Conservation (phyloP, 2,888 invertebrate genomes). For the Agrochola macilenta region DNA sequence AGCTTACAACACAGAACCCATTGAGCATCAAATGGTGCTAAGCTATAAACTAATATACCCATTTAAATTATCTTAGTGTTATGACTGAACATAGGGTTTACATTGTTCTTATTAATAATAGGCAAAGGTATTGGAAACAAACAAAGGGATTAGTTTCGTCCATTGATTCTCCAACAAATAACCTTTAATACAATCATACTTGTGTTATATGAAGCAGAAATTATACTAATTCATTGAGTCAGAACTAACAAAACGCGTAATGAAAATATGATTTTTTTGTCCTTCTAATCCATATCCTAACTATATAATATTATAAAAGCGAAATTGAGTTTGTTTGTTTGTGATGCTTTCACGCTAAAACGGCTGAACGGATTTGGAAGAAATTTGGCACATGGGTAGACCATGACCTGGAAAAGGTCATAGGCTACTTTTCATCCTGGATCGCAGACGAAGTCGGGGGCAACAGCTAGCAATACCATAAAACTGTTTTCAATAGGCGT, state of each 20-base stretch:
- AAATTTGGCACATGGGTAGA: no score
- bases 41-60: not conserved
- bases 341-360: no score
- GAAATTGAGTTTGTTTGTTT: no score
- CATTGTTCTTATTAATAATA: not conserved
- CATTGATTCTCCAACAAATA: conserved; percentile 16
- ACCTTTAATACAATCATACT: conserved; percentile 16
- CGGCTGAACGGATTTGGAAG: no score
- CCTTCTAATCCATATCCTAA: no score
- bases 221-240: not conserved
- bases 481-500: not conserved
- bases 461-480: no score
- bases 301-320: no score
- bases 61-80: not conserved
- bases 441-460: no score
- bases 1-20: not conserved
- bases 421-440: no score
- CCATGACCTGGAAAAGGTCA: no score
- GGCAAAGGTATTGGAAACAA: conserved; percentile 7
- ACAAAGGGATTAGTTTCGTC: not conserved
- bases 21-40: not conserved
- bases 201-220: conserved; percentile 7
- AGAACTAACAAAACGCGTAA: no score
- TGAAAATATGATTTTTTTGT: not conserved
- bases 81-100: not conserved